Evolutionary conservation across 2,888 invertebrate genomes (phyloP).

Genomic region (Scaptomyza tumidula): DNA sequence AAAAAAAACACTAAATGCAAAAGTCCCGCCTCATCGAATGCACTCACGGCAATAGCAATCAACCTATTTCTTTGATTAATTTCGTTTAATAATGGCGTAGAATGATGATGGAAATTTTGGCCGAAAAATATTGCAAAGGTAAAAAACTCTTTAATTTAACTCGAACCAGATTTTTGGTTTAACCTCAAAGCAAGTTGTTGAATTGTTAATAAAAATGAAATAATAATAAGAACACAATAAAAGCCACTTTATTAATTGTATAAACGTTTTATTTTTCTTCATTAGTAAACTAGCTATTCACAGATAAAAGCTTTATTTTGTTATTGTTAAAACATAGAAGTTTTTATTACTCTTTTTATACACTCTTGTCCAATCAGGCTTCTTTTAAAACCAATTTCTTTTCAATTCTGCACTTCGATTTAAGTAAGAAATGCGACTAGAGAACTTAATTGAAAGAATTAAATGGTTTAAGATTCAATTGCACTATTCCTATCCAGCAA

Average conservation of each 20-base stretch:
- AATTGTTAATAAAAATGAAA: too few species aligned
- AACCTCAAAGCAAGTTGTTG: too few species aligned
- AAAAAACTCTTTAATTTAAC: too few species aligned
- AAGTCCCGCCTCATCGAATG: not conserved
- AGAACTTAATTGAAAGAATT: slow-evolving; percentile 9
- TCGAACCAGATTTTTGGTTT: too few species aligned
- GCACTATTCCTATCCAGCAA: slow-evolving; percentile 33
- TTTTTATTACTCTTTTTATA: not conserved
- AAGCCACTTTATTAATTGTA: too few species aligned
- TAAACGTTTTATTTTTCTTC: too few species aligned
- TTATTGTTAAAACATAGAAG: not conserved
- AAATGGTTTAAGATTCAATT: slow-evolving; percentile 26
- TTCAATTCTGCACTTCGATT: not conserved
- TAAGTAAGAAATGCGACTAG: not conserved
- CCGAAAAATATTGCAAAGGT: not conserved
- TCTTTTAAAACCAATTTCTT: not conserved
- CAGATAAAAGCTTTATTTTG: too few species aligned
- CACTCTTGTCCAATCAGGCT: not conserved
- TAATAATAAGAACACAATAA: too few species aligned
- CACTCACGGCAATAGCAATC: not conserved
- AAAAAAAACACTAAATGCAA: not conserved
- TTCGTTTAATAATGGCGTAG: not conserved
- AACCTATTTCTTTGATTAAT: not conserved
- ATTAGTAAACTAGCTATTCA: too few species aligned
- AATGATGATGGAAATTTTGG: not conserved